A percentile compares a stretch with the other conserved stretches of the same genome.
phyloP scores from a whole-genome alignment of 2,888 invertebrate genomes.

The Rotaria magnacalcarata region DNA sequence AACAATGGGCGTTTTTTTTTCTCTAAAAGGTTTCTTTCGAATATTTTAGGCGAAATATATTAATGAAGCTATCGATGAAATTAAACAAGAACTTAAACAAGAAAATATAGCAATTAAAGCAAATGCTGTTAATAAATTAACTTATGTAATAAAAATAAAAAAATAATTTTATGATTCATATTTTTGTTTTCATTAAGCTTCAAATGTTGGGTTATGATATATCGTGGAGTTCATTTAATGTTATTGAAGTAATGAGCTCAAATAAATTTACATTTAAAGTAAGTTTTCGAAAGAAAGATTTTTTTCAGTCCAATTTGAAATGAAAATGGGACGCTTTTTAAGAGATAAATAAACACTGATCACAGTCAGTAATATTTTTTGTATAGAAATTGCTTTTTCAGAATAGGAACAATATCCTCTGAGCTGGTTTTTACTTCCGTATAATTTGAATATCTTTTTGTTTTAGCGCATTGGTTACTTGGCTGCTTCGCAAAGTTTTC shows the following conservation, averaged over 20 bases:
- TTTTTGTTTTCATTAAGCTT: slow-evolving; percentile 30
- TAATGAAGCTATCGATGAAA: slow-evolving; percentile 98
- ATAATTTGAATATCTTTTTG: not conserved
- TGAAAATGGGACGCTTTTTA: not conserved
- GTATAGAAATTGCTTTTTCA: no score
- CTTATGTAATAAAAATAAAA: slow-evolving; percentile 71
- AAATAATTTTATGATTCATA: not conserved
- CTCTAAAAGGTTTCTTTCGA: not conserved
- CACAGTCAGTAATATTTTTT: no score
- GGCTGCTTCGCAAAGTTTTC: slow-evolving; percentile 95
- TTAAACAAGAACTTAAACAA: slow-evolving; percentile 91
- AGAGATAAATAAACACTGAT: no score
- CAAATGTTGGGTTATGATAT: slow-evolving; percentile 81
- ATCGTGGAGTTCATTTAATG: slow-evolving; percentile 98
- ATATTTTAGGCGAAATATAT: slow-evolving; percentile 83
- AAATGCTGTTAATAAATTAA: slow-evolving; percentile 96
- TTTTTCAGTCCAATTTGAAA: no score
- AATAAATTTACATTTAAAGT: slow-evolving; percentile 89
- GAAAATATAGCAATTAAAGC: slow-evolving; percentile 95
- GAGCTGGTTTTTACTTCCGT: no score
- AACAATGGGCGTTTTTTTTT: not conserved
- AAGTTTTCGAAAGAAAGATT: slow-evolving; percentile 38
- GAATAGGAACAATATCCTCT: no score
- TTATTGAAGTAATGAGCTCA: slow-evolving; percentile 96
- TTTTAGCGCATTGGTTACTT: slow-evolving; percentile 72